These are phyloP conservation scores for Quadroppia sp. DNA, from an alignment of 2,888 invertebrate species.

Conservation along the genomic window DNA sequence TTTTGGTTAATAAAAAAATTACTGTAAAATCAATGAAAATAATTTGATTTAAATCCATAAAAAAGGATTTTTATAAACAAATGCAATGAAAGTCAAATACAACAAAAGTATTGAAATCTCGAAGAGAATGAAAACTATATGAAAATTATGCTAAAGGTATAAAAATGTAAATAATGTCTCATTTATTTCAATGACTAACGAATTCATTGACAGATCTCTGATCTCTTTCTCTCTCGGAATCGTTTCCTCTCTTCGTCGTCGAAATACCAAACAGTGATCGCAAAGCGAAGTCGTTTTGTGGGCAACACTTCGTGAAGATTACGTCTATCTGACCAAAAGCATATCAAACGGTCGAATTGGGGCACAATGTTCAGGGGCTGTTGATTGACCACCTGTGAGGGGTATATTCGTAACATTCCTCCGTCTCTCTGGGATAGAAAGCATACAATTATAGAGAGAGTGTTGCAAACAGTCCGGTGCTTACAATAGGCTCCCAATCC, in stretches of 20 bases:
- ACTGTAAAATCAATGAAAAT: too few species aligned
- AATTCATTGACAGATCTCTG: not conserved
- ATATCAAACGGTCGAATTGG: constrained; percentile 83
- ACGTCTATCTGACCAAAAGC: constrained; percentile 95
- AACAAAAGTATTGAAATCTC: too few species aligned
- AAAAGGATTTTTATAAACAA: too few species aligned
- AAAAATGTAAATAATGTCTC: too few species aligned
- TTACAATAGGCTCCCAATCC: constrained; percentile 77
- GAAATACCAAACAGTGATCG: constrained; percentile 88
- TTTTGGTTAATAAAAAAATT: too few species aligned
- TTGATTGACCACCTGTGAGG: constrained; percentile 73
- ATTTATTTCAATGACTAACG: not conserved
- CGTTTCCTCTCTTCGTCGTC: constrained; percentile 66
- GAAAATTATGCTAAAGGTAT: too few species aligned
- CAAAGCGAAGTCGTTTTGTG: constrained; percentile 80
- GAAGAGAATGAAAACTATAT: too few species aligned
- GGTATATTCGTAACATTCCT: constrained; percentile 85
- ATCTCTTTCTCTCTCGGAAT: not conserved
- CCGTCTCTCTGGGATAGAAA: constrained; percentile 59
- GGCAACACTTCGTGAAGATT: constrained; percentile 98
- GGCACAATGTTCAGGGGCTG: constrained; percentile 82
- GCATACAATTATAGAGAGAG: not conserved
- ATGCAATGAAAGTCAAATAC: too few species aligned
- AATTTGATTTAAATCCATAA: too few species aligned
- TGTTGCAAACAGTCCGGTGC: not conserved